A percentile compares a stretch with the other conserved stretches of the same genome.
phyloP scores from a whole-genome alignment of 2,888 invertebrate species.

The Physocephala rufipes region DNA sequence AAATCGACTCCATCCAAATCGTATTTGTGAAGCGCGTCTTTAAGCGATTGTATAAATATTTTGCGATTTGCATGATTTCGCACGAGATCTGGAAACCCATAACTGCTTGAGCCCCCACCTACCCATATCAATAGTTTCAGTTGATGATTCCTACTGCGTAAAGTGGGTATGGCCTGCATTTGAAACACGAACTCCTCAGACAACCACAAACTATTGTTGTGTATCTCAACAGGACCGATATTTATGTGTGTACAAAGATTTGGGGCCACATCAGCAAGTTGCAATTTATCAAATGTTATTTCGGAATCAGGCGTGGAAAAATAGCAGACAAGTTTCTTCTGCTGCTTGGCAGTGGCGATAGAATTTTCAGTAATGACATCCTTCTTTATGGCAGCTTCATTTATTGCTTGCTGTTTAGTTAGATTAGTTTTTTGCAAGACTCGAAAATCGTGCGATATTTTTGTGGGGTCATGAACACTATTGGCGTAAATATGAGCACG shows the following conservation, averaged over 20 bases:
- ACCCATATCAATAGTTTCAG: slow-evolving; percentile 83
- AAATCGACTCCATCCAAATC: slow-evolving; percentile 68
- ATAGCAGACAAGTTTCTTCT: slow-evolving; percentile 71
- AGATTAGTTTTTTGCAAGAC: slow-evolving; percentile 44
- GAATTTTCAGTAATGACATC: neutral
- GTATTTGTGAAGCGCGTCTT: slow-evolving; percentile 59
- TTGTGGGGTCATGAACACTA: slow-evolving; percentile 46
- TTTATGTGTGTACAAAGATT: slow-evolving; percentile 85
- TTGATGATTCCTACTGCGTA: slow-evolving; percentile 72
- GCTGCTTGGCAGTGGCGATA: neutral
- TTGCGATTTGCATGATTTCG: slow-evolving; percentile 76
- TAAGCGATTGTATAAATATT: slow-evolving; percentile 70
- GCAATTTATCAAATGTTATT: slow-evolving; percentile 57
- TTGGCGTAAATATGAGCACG: slow-evolving; percentile 51
- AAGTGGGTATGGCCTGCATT: slow-evolving; percentile 51
- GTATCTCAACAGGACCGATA: slow-evolving; percentile 76
- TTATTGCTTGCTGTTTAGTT: slow-evolving; percentile 43
- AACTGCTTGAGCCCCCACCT: slow-evolving; percentile 70
- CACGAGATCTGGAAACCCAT: slow-evolving; percentile 79
- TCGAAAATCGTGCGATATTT: slow-evolving; percentile 51
- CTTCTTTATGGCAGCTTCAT: slow-evolving; percentile 27
- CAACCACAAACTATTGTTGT: slow-evolving; percentile 71
- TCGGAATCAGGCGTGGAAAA: slow-evolving; percentile 70
- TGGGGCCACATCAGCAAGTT: slow-evolving; percentile 73
- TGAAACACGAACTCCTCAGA: slow-evolving; percentile 64